phyloP scores from a whole-genome alignment of 2,797 vertebrate species.

The Hyperoplus lanceolatus region DNA sequence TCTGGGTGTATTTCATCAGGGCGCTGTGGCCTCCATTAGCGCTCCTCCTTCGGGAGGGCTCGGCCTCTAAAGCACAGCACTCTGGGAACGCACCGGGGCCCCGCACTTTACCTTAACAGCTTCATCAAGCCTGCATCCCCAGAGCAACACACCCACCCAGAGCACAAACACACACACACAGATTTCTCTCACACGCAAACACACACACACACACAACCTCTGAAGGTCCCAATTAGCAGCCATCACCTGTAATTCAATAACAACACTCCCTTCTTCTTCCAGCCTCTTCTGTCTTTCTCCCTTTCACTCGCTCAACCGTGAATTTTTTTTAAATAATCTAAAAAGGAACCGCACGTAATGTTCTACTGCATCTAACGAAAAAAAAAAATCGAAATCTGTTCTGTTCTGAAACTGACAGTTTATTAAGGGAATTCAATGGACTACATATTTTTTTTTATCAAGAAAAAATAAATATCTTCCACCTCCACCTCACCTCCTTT shows the following conservation, averaged over 20 bases:
- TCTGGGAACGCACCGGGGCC: slow-evolving; percentile 65
- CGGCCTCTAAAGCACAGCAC: slow-evolving; percentile 69
- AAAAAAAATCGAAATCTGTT: slow-evolving; percentile 52
- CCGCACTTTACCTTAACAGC: slow-evolving; percentile 77
- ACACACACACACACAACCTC: slow-evolving; percentile 54
- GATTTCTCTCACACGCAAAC: slow-evolving; percentile 13
- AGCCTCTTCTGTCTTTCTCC: slow-evolving; percentile 42
- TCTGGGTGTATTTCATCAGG: slow-evolving; percentile 67
- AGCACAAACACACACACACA: slow-evolving; percentile 59
- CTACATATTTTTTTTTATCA: slow-evolving; percentile 31
- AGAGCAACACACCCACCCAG: slow-evolving; percentile 54
- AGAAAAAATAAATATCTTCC: slow-evolving; percentile 25
- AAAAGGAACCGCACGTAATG: slow-evolving; percentile 38
- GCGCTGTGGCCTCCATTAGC: slow-evolving; percentile 76
- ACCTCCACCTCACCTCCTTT: neutral
- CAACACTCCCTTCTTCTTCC: slow-evolving; percentile 62
- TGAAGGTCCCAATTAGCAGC: slow-evolving; percentile 80
- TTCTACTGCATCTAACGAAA: slow-evolving; percentile 43
- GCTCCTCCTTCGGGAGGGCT: slow-evolving; percentile 67
- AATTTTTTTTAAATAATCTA: slow-evolving; percentile 42
- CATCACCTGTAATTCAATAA: slow-evolving; percentile 84
- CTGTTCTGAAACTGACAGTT: slow-evolving; percentile 24
- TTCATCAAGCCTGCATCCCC: slow-evolving; percentile 74
- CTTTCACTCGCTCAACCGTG: slow-evolving; percentile 40
- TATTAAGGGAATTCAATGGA: slow-evolving; percentile 40